These are phyloP conservation scores for Bedellia somnulentella DNA, from an alignment of 2,888 invertebrate species.

Conservation along the genomic window DNA sequence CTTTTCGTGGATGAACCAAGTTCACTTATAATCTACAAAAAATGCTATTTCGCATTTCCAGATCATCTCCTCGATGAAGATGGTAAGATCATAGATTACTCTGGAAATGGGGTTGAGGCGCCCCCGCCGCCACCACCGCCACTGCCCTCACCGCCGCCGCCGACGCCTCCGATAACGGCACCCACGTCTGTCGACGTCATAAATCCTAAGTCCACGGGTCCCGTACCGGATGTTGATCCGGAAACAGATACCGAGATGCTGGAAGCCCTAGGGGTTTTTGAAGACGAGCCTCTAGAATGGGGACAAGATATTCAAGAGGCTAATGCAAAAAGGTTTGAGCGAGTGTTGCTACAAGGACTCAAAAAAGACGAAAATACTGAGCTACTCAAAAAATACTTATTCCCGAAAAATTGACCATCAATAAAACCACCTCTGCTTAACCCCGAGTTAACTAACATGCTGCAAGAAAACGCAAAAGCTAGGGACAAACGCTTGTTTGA, in stretches of 20 bases:
- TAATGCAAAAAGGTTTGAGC: background rate
- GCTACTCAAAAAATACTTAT: background rate
- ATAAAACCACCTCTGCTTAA: background rate
- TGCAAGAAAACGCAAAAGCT: background rate
- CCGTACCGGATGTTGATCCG: no score
- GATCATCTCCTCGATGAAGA: background rate
- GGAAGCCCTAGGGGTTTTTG: background rate
- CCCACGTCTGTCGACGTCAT: background rate
- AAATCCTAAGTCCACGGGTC: background rate
- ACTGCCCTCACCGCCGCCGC: background rate
- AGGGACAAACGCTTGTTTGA: background rate
- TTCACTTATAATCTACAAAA: background rate
- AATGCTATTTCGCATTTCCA: slow-evolving; percentile 1
- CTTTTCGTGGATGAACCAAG: background rate
- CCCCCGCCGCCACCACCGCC: background rate
- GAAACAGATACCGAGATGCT: background rate
- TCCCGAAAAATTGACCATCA: background rate
- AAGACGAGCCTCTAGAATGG: slow-evolving; percentile 1
- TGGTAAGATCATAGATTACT: background rate
- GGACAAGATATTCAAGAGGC: background rate
- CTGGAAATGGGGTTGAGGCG: background rate
- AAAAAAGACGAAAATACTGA: background rate
- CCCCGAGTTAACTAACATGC: background rate
- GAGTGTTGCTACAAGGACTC: background rate
- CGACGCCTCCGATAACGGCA: background rate